These are phyloP conservation scores for Pogonomyrmex barbatus DNA, from an alignment of 1,140 invertebrate genomes.

Conservation along the genomic window DNA sequence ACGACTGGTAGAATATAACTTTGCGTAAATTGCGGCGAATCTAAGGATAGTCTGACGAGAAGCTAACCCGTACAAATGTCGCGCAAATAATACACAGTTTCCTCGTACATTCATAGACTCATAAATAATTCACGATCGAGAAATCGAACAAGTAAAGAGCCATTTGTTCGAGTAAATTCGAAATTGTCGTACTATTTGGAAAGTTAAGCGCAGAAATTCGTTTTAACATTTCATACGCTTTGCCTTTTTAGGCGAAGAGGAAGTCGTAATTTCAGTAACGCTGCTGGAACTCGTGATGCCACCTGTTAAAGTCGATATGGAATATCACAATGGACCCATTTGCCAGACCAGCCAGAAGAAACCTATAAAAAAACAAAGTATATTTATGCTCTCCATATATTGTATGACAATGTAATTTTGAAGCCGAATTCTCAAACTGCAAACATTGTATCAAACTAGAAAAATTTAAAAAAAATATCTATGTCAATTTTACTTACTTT, in stretches of 20 bases:
- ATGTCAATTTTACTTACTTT: slow-evolving; percentile 89
- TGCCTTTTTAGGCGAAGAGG: slow-evolving; percentile 70
- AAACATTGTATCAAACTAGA: neutral
- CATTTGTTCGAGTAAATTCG: slow-evolving; percentile 38
- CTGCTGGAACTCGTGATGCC: slow-evolving; percentile 99
- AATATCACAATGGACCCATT: slow-evolving; percentile 99
- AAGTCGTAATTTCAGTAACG: slow-evolving; percentile 89
- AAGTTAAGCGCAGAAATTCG: slow-evolving; percentile 26
- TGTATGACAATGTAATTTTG: neutral
- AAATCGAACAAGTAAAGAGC: neutral
- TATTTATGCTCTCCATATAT: neutral
- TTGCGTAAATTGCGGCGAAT: slow-evolving; percentile 21
- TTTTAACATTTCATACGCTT: neutral
- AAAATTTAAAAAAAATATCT: neutral
- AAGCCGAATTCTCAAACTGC: neutral
- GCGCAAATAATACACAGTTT: neutral
- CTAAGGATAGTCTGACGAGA: slow-evolving; percentile 33
- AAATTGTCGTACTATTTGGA: slow-evolving; percentile 12
- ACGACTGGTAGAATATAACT: slow-evolving; percentile 24
- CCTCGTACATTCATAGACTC: neutral
- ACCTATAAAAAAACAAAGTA: slow-evolving; percentile 89
- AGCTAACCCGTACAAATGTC: slow-evolving; percentile 40
- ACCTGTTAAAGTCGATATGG: slow-evolving; percentile 99
- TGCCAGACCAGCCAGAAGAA: slow-evolving; percentile 97
- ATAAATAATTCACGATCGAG: neutral